Base-by-base conservation (phyloP, 2,113 vertebrate species). In the Sialia sialis region DNA sequence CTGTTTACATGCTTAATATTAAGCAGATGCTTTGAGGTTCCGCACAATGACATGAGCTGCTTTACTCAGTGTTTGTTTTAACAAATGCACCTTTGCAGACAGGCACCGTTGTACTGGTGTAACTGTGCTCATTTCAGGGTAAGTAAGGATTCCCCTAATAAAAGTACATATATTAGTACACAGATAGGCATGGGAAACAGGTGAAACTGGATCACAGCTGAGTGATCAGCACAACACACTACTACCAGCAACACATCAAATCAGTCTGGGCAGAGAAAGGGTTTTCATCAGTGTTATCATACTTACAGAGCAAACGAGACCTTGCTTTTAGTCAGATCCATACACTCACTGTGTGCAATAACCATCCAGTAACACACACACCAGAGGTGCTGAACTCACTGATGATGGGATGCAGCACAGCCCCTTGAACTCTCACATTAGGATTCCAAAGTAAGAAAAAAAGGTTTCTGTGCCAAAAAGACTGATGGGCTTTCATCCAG, bases 171-270 rank as follows among this genome's bases (percentile, higher is more conserved):
- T 29, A 68, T 75, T 46, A 72, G 21, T 55, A 70, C 23, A 49
- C 27, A 55, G 81, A 87, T 43, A 49, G 36, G 63, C 70, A 87
- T 0, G 6, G 68, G 75, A 74, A 96, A 88, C 94, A 94, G 95
- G 95, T 97, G 96, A 95, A 95, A 89, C 75, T 67, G 89, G 84
- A 84, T 91, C 87, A 87, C 78, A 93, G 67, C 34, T n/a, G 70
- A 79, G 38, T 0, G 3, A 93, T 77, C 79, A 80, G 73, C 15
- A 20, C 73, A 92, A 78, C 59, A 77, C 13, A 6, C 56, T 72
- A 23, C 80, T n/a, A 38, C 29, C 32, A 84, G 38, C 32, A 84
- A 46, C 30, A 60, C 54, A 64, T 49, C 62, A 20, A 38, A 85
- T 79, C 54, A 23, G 18, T 11, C 49, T 11, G 44, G 44, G 34